phyloP scores from a whole-genome alignment of 2,888 invertebrate genomes.

The Drosophila niveifrons region DNA sequence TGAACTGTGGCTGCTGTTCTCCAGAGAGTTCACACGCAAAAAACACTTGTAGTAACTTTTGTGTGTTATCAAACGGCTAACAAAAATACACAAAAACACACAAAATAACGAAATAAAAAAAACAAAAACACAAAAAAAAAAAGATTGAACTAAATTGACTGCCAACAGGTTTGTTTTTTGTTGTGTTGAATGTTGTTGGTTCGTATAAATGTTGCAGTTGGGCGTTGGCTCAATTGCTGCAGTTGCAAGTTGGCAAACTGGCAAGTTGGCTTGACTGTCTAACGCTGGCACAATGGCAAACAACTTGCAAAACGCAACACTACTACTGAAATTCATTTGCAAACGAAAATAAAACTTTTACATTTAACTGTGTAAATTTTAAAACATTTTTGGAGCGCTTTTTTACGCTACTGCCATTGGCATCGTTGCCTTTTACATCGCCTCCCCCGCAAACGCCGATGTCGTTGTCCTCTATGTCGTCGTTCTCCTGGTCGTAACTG shows the following conservation, averaged over 20 bases:
- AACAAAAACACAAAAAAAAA: slow-evolving; percentile 11
- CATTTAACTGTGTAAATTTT: slow-evolving; percentile 81
- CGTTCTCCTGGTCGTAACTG: slow-evolving; percentile 43
- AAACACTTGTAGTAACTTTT: slow-evolving; percentile 50
- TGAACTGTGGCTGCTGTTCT: slow-evolving; percentile 34
- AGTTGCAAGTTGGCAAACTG: slow-evolving; percentile 48
- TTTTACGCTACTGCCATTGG: slow-evolving; percentile 52
- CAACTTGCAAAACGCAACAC: slow-evolving; percentile 66
- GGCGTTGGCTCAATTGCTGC: slow-evolving; percentile 49
- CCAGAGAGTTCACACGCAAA: slow-evolving; percentile 53
- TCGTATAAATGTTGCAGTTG: slow-evolving; percentile 37
- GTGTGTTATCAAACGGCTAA: slow-evolving; percentile 51
- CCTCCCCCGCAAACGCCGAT: slow-evolving; percentile 8
- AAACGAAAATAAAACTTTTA: slow-evolving; percentile 80
- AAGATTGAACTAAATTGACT: slow-evolving; percentile 65
- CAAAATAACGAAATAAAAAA: slow-evolving; percentile 1
- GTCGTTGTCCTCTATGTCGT: slow-evolving; percentile 15
- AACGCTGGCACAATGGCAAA: slow-evolving; percentile 62
- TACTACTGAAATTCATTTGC: slow-evolving; percentile 73
- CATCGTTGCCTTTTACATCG: slow-evolving; percentile 12
- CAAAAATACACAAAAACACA: slow-evolving; percentile 19
- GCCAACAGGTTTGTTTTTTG: slow-evolving; percentile 43
- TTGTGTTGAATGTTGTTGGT: slow-evolving; percentile 11
- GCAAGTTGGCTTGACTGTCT: slow-evolving; percentile 48
- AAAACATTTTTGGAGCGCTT: slow-evolving; percentile 69